These are phyloP conservation scores for Hirtodrosophila alboralis DNA, from an alignment of 2,888 invertebrate genomes.

Conservation along the genomic window DNA sequence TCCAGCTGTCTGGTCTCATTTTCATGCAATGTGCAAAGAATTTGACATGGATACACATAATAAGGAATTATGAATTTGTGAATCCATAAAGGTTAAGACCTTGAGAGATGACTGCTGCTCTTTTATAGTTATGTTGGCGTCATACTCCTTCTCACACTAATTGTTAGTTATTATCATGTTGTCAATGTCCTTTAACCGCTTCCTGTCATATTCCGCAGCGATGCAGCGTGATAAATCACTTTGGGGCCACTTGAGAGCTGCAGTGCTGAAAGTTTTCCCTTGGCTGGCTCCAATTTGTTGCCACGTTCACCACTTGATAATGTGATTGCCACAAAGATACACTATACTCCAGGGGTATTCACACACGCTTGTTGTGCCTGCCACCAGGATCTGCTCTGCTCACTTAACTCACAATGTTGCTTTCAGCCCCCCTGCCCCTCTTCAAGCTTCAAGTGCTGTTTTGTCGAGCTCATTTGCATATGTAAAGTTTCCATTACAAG, in stretches of 20 bases:
- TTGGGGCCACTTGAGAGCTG: conserved; percentile 34
- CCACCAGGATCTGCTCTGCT: not conserved
- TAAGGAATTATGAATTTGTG: conserved; percentile 69
- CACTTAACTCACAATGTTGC: conserved; percentile 8
- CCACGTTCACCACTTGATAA: conserved; percentile 44
- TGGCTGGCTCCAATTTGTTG: conserved; percentile 19
- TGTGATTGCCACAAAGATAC: conserved; percentile 24
- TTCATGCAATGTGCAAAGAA: conserved; percentile 16
- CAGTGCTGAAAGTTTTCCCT: conserved; percentile 21
- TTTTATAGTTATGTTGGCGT: conserved; percentile 7
- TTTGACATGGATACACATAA: conserved; percentile 49
- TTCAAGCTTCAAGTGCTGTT: not conserved
- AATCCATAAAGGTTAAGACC: conserved; percentile 36
- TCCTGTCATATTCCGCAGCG: conserved; percentile 11
- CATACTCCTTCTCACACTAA: conserved; percentile 51
- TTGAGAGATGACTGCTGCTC: conserved; percentile 5
- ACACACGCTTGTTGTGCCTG: not conserved
- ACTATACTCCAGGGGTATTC: conserved; percentile 1
- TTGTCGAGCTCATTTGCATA: conserved; percentile 48
- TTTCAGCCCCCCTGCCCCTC: not conserved
- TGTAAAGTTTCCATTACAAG: conserved; percentile 41
- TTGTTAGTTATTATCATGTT: conserved; percentile 57
- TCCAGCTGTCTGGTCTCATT: conserved; percentile 19
- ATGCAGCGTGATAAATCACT: conserved; percentile 42
- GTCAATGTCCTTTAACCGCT: conserved; percentile 3